Percentiles rank a stretch among this genome's conserved stretches.
Conservation (phyloP, 2,888 invertebrate species). For the Prosopocoilus inquinatus region DNA sequence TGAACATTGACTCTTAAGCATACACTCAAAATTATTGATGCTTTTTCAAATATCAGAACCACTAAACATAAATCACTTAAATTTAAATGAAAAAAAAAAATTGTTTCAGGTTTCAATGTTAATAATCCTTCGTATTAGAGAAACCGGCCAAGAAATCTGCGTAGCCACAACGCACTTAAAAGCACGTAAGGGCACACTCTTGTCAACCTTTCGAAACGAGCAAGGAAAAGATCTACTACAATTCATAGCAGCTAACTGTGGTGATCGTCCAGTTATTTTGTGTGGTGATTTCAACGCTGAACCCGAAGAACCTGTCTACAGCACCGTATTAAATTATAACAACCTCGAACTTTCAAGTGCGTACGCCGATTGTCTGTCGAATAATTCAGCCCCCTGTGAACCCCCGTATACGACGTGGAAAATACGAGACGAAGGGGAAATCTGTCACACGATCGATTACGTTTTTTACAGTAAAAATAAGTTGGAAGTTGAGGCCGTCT, state of each 20-base stretch:
- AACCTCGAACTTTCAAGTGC: conserved; percentile 50
- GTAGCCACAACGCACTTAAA: conserved; percentile 74
- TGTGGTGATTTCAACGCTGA: conserved; percentile 79
- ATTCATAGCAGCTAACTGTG: conserved; percentile 54
- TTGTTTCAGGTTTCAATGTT: conserved; percentile 59
- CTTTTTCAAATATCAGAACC: too few species aligned
- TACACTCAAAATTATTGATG: too few species aligned
- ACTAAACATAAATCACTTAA: too few species aligned
- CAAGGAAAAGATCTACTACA: conserved; percentile 67
- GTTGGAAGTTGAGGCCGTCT: conserved; percentile 56
- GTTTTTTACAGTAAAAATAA: conserved; percentile 62
- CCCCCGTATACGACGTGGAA: conserved; percentile 78
- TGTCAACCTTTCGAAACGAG: conserved; percentile 67
- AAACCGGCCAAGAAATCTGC: conserved; percentile 60
- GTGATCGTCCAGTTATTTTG: conserved; percentile 59
- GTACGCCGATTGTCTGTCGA: conserved; percentile 50
- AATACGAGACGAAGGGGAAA: conserved; percentile 67
- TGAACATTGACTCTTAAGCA: too few species aligned
- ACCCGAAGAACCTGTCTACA: conserved; percentile 68
- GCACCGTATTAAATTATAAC: conserved; percentile 52
- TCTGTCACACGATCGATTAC: conserved; percentile 74
- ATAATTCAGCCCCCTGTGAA: conserved; percentile 51
- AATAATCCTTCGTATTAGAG: conserved; percentile 55
- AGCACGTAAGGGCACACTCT: conserved; percentile 65
- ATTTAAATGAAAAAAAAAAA: too few species aligned